These are phyloP conservation scores for Gortyna flavago DNA, from an alignment of 2,888 invertebrate genomes.

Conservation along the genomic window DNA sequence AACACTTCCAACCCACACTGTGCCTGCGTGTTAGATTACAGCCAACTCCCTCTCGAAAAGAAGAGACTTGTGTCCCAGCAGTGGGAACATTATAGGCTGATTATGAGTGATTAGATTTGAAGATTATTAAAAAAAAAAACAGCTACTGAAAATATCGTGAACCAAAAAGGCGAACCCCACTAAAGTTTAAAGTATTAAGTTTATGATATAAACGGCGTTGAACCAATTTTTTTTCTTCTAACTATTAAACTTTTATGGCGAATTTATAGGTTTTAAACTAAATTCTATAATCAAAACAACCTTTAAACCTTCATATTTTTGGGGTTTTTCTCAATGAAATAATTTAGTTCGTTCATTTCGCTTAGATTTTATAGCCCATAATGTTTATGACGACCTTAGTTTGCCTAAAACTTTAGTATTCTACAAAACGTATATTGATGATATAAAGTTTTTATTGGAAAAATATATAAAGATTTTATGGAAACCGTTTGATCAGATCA, in stretches of 20 bases:
- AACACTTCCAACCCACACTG: neutral
- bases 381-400: slow-evolving; percentile 54
- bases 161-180: neutral
- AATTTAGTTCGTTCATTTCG: slow-evolving; percentile 40
- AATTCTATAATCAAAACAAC: slow-evolving; percentile 36
- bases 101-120: neutral
- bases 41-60: neutral
- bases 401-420: slow-evolving; percentile 35
- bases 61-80: neutral
- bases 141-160: neutral
- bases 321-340: slow-evolving; percentile 34
- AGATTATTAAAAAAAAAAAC: neutral
- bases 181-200: neutral
- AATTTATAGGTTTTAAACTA: slow-evolving; percentile 44
- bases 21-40: neutral
- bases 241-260: slow-evolving; percentile 48
- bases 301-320: slow-evolving; percentile 23
- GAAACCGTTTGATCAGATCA: slow-evolving; percentile 15
- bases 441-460: slow-evolving; percentile 44
- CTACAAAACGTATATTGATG: slow-evolving; percentile 24
- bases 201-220: slow-evolving; percentile 22
- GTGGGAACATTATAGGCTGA: neutral
- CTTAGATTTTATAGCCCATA: slow-evolving; percentile 53
- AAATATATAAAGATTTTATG: slow-evolving; percentile 42
- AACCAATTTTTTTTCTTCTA: slow-evolving; percentile 31